A percentile compares a stretch with the other conserved stretches of the same genome.
Evolutionary conservation across 2,888 invertebrate species (phyloP).

Genomic region (Coleophora flavipennella): DNA sequence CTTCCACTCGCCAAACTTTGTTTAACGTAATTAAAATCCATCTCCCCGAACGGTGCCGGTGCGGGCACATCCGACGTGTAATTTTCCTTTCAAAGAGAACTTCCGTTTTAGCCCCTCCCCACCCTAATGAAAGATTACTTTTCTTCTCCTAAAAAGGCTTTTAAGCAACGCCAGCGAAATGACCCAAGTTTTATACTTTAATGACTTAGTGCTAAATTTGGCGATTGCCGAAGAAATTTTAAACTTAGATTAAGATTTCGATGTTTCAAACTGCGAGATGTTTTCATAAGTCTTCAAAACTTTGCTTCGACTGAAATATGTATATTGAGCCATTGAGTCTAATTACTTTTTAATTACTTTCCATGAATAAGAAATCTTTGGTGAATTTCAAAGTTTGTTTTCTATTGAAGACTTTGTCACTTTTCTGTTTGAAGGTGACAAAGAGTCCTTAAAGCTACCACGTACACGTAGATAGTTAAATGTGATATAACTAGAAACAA

Average conservation of each 20-base stretch:
- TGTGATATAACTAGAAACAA: constrained; percentile 10
- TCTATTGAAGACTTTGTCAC: neutral
- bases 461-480: constrained; percentile 1
- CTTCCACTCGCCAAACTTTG: constrained; percentile 51
- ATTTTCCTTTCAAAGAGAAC: constrained; percentile 72
- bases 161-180: constrained; percentile 71
- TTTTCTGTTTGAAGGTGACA: neutral
- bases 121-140: constrained; percentile 72
- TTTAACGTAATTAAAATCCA: constrained; percentile 71
- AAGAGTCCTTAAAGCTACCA: neutral
- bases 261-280: constrained; percentile 63
- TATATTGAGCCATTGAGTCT: constrained; percentile 61
- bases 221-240: constrained; percentile 70
- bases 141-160: constrained; percentile 71
- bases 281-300: constrained; percentile 50
- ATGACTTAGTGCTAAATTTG: constrained; percentile 73
- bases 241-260: constrained; percentile 72
- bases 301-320: constrained; percentile 56
- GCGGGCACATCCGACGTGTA: constrained; percentile 64
- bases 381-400: constrained; percentile 3
- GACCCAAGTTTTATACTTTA: constrained; percentile 73
- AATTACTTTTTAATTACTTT: constrained; percentile 71
- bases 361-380: constrained; percentile 13
- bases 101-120: constrained; percentile 69
- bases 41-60: constrained; percentile 46